These are phyloP conservation scores for Glyptemys insculpta DNA, from an alignment of 2,797 vertebrate species.

Conservation along the genomic window DNA sequence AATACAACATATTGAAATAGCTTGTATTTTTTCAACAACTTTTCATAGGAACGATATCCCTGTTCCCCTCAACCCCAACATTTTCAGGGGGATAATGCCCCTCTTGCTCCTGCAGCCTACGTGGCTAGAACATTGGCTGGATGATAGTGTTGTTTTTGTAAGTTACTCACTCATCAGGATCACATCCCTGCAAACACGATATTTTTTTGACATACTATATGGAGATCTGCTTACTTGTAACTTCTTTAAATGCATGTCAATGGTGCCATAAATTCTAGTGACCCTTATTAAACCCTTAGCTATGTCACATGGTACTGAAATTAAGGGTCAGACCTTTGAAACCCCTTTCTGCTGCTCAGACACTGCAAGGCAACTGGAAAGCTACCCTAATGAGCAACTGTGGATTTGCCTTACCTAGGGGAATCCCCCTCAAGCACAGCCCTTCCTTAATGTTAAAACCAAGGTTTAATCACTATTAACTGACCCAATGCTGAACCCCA, in stretches of 20 bases:
- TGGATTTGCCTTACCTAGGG: not conserved
- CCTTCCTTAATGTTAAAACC: not conserved
- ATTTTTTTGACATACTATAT: not conserved
- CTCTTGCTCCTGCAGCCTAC: not conserved
- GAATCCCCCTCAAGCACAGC: not conserved
- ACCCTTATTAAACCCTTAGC: not conserved
- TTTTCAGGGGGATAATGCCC: not conserved
- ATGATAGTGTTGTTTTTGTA: not conserved
- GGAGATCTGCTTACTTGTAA: not conserved
- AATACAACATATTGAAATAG: not conserved
- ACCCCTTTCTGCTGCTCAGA: not conserved
- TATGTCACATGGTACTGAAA: not conserved
- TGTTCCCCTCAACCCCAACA: not conserved
- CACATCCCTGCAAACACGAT: rapidly evolving
- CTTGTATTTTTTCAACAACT: slow-evolving; percentile 3
- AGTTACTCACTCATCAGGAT: not conserved
- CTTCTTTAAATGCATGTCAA: not conserved
- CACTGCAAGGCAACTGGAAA: not conserved
- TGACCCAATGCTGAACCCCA: not conserved
- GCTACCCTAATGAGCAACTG: not conserved
- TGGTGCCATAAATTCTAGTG: not conserved
- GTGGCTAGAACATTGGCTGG: not conserved
- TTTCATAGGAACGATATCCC: not conserved
- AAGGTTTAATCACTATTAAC: not conserved
- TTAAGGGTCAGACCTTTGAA: not conserved